Percentiles rank a stretch among this genome's conserved stretches.
These are phyloP conservation scores for Phoxinus dragarum DNA, from an alignment of 2,797 vertebrate species.

Conservation along the genomic window DNA sequence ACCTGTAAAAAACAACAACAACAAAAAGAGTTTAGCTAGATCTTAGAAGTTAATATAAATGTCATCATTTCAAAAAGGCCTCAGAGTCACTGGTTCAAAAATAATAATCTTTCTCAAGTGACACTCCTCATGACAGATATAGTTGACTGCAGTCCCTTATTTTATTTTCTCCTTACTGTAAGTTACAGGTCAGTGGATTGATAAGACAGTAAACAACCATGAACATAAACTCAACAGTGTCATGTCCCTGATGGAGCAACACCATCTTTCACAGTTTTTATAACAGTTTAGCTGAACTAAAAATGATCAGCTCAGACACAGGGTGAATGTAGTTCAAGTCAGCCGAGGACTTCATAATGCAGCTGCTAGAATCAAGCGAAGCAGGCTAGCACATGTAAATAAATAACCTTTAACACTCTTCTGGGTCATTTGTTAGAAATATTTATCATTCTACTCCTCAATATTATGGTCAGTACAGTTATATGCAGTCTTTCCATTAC, in stretches of 20 bases:
- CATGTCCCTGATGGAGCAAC: background rate
- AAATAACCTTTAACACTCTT: background rate
- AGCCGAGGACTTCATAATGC: background rate
- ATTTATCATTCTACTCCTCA: background rate
- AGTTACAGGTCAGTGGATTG: conserved; percentile 8
- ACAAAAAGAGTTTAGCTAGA: background rate
- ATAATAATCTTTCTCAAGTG: background rate
- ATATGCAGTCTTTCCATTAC: background rate
- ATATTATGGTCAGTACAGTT: background rate
- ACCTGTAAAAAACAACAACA: background rate
- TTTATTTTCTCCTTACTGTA: conserved; percentile 10
- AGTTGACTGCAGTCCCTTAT: conserved; percentile 25
- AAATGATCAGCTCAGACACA: background rate
- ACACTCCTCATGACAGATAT: background rate
- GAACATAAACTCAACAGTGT: background rate
- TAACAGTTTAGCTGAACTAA: background rate
- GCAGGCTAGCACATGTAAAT: background rate
- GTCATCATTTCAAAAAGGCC: background rate
- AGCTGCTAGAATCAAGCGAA: background rate
- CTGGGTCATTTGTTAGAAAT: background rate
- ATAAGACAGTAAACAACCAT: background rate
- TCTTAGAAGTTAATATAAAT: conserved; percentile 3
- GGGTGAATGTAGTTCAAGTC: conserved; percentile 2
- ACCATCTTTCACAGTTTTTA: conserved; percentile 6
- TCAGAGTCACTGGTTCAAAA: background rate